Evolutionary conservation across 2,888 invertebrate genomes (phyloP), one percentile per base, ranked within the genome.

Genomic region (Pristionchus maxplancki): DNA sequence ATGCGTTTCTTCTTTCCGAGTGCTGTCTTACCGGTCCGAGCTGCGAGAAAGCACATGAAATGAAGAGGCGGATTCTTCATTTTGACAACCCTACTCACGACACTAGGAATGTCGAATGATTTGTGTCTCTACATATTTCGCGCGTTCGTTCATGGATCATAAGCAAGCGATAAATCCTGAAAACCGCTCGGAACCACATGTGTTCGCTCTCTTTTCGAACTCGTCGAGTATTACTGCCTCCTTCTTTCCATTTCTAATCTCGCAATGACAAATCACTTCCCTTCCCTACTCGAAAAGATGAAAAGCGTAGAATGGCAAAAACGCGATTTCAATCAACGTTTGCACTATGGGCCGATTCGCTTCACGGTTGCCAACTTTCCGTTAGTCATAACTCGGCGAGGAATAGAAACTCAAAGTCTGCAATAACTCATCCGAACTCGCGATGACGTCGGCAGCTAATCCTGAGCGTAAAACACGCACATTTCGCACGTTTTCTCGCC

Each of bases 281-380:
- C 11, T 40, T 24, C 37, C 8, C 5, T 28, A 1, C 44, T 28
- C 40, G 78, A 44, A 44, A 44, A 48, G 34, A 78, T 44, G 44
- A 78, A 44, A 78, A 48, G 78, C 78, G 78, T 44, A 28, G 78
- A 44, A 24, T 78, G 24, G 48, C 78, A 78, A 78, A 78, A 78
- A 48, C 44, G 71, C 37, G 37, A n/a, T 78, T 48, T 24, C 78
- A 78, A 78, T 78, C 78, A 78, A 48, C 40, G 44, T 40, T 78
- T 44, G 44, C 44, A 48, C 78, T 48, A 24, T 58, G 58, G 24
- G 5, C 24, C 17, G n/a, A 48, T 78, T 78, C 24, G 24, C 58
- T 20, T n/a, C 44, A 78, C 31, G 31, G 31, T 64, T 34, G 15
- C 1, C 15, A 31, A 64, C 34, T 34, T 4, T 64, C 15, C 31